A percentile compares a stretch with the other conserved stretches of the same genome.
Evolutionary conservation across 2,888 invertebrate genomes (phyloP).

Genomic region (Teinopalpus imperialis): DNA sequence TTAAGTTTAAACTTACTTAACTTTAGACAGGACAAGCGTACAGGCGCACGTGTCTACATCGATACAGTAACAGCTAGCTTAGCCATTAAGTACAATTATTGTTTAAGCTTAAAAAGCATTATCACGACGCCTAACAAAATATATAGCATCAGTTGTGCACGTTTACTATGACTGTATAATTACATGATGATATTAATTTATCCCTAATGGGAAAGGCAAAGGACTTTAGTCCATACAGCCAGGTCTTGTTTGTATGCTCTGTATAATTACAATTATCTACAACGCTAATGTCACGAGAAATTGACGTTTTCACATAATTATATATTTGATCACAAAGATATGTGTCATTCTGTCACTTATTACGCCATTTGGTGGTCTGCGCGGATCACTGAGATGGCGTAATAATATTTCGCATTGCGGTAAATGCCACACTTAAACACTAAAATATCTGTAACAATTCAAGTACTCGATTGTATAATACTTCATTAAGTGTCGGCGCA

Average conservation of each 20-base stretch:
- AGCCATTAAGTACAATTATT: constrained; percentile 38
- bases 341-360: constrained; percentile 38
- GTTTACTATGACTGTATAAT: constrained; percentile 36
- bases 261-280: constrained; percentile 24
- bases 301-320: constrained; percentile 20
- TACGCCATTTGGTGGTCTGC: background rate
- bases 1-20: constrained; percentile 25
- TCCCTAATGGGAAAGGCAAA: no score
- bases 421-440: constrained; percentile 7
- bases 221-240: no score
- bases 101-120: constrained; percentile 58
- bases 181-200: no score
- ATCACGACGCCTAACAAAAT: constrained; percentile 51
- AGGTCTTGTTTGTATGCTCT: no score
- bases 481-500: constrained; percentile 44
- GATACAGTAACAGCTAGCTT: constrained; percentile 29
- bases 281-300: constrained; percentile 6
- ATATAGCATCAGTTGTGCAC: constrained; percentile 52
- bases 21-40: constrained; percentile 48
- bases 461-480: constrained; percentile 59
- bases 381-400: constrained; percentile 1
- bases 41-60: constrained; percentile 50
- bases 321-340: constrained; percentile 49
- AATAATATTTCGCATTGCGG: background rate
- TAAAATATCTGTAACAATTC: constrained; percentile 16